Base-by-base conservation (phyloP, 2,797 vertebrate genomes). In the Rhynchotus rufescens region DNA sequence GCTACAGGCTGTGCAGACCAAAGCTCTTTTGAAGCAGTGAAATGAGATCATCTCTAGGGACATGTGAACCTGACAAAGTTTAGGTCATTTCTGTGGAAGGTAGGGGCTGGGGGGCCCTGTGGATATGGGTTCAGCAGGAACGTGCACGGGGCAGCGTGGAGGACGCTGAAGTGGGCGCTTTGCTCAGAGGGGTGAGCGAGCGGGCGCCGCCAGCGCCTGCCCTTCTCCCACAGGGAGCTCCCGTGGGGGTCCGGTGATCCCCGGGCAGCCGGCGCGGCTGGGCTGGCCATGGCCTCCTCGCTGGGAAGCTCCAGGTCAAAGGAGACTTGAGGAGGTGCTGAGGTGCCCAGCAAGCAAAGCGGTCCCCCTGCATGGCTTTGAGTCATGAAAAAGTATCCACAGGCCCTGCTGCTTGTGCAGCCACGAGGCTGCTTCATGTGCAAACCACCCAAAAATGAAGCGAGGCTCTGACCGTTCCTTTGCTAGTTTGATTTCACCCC, bases 21-120 rank as follows among this genome's bases (percentile, higher is more conserved):
- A 98, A 98, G 97, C 97, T 97, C 97, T 98, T 98, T 98, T 98
- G 98, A 98, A 98, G 97, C 98, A 97, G 96, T 97, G 97, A 98
- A 98, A 98, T 98, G 97, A 97, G 97, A 98, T 98, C 97, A 97
- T 98, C 98, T 98, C 97, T 92, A 95, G 97, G 97, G 98, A 98
- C 97, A 98, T 93, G 97, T 89, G 97, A 97, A 98, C 97, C 97
- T 97, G 97, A 97, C 97, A 94, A 97, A 98, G 97, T 98, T 98
- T 98, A 96, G 98, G 98, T 98, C 98, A 97, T 96, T 98, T 97
- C 92, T 97, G 95, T 92, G 71, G 91, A 97, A 96, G 97, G 96
- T 95, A 92, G 44, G 54, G 84, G 86, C 3, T 6, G 40, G 52
- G 83, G 87, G 86, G 49, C 51, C 32, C 79, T 74, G 94, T 95